phyloP scores from a whole-genome alignment of 1,140 invertebrate species.

The Heliconius melpomene region DNA sequence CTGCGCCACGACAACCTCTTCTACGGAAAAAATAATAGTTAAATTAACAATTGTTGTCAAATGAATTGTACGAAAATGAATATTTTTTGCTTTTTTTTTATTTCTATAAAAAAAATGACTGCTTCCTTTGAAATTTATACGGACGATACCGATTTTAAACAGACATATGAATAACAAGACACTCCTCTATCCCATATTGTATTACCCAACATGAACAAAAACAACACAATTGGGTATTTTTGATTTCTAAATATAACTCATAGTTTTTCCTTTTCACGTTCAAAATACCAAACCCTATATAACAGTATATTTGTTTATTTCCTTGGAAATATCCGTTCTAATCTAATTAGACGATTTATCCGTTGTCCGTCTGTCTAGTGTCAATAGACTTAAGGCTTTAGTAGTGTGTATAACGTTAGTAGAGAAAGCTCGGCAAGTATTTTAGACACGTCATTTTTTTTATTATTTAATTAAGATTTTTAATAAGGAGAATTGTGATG shows the following conservation, averaged over 20 bases:
- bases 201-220: not conserved
- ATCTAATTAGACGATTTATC: constrained; percentile 20
- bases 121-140: not conserved
- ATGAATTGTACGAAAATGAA: too few relatives aligned
- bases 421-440: not conserved
- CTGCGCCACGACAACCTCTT: too few relatives aligned
- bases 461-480: not conserved
- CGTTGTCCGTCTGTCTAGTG: not conserved
- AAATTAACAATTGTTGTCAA: too few relatives aligned
- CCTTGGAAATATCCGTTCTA: constrained; percentile 9
- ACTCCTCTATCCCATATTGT: not conserved
- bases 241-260: not conserved
- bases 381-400: not conserved
- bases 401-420: not conserved
- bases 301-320: not conserved
- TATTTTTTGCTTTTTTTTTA: not conserved
- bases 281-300: not conserved
- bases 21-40: too few relatives aligned
- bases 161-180: not conserved
- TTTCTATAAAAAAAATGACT: not conserved
- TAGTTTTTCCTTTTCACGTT: not conserved
- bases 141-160: not conserved
- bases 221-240: not conserved
- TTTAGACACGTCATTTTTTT: not conserved
- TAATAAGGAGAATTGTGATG: not conserved